Conservation (phyloP, 2,113 vertebrate species). For the Brachionichthys hirsutus region DNA sequence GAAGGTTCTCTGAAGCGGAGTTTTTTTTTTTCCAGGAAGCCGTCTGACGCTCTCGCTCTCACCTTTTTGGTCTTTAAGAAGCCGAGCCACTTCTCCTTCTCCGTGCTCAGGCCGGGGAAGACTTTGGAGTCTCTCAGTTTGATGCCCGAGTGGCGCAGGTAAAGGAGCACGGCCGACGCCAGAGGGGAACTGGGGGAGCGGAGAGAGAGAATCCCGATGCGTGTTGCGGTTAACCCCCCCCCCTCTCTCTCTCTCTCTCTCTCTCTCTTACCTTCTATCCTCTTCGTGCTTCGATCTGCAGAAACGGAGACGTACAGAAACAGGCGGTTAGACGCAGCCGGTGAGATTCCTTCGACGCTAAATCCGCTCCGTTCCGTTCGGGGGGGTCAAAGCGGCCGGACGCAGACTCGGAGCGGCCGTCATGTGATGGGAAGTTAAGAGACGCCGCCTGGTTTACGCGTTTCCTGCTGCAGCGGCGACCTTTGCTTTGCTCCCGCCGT, state of each 20-base stretch:
- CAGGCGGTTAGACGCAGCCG: conserved; percentile 3
- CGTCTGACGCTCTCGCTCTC: background rate
- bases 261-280: conserved; percentile 65
- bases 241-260: conserved; percentile 65
- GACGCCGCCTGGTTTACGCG: conserved; percentile 48
- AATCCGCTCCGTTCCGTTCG: conserved; percentile 6
- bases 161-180: conserved; percentile 85
- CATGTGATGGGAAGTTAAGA: conserved; percentile 43
- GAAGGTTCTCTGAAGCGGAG: no score
- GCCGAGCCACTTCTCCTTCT: conserved; percentile 92
- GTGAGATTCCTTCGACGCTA: background rate
- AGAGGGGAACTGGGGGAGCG: conserved; percentile 79
- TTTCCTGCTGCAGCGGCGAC: conserved; percentile 27
- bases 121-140: conserved; percentile 83
- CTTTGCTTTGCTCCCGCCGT: conserved; percentile 56
- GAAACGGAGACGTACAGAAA: conserved; percentile 24
- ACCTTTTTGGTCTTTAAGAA: conserved; percentile 96
- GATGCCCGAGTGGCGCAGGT: conserved; percentile 86
- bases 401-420: background rate
- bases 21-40: no score
- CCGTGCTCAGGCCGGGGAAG: conserved; percentile 77
- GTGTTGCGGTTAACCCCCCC: background rate
- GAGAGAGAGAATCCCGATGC: background rate
- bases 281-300: conserved; percentile 76
- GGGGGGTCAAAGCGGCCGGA: background rate